These are phyloP conservation scores for Pandemis cinnamomeana DNA, from an alignment of 2,888 invertebrate species.

Conservation along the genomic window DNA sequence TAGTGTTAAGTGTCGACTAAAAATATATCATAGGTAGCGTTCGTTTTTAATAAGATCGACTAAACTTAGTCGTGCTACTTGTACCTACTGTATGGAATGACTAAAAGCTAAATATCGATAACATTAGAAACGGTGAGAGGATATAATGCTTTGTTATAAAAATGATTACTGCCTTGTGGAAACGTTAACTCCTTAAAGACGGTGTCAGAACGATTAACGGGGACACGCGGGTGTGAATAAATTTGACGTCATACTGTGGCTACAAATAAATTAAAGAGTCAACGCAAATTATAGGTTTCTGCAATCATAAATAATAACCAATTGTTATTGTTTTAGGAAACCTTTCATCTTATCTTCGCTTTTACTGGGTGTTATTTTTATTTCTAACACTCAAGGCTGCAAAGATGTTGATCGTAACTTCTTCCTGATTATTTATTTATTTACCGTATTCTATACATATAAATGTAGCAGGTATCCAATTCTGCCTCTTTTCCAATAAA, in stretches of 20 bases:
- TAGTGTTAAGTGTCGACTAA: too few relatives aligned
- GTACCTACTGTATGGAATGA: too few relatives aligned
- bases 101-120: too few relatives aligned
- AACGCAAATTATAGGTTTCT: background rate
- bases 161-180: too few relatives aligned
- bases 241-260: background rate
- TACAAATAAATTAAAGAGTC: background rate
- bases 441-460: slow-evolving; percentile 1
- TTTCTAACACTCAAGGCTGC: background rate
- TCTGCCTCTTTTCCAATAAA: slow-evolving; percentile 44
- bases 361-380: background rate
- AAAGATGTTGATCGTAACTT: slow-evolving; percentile 26
- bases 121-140: too few relatives aligned
- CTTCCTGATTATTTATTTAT: slow-evolving; percentile 23
- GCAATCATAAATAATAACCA: slow-evolving; percentile 7
- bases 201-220: too few relatives aligned
- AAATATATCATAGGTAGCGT: too few relatives aligned
- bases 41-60: too few relatives aligned
- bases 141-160: too few relatives aligned
- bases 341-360: slow-evolving; percentile 6
- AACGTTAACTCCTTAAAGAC: too few relatives aligned
- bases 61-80: too few relatives aligned
- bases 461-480: slow-evolving; percentile 32
- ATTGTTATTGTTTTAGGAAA: background rate
- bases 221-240: too few relatives aligned